phyloP scores from a whole-genome alignment of 2,113 vertebrate genomes.

The Tragelaphus imberbis region DNA sequence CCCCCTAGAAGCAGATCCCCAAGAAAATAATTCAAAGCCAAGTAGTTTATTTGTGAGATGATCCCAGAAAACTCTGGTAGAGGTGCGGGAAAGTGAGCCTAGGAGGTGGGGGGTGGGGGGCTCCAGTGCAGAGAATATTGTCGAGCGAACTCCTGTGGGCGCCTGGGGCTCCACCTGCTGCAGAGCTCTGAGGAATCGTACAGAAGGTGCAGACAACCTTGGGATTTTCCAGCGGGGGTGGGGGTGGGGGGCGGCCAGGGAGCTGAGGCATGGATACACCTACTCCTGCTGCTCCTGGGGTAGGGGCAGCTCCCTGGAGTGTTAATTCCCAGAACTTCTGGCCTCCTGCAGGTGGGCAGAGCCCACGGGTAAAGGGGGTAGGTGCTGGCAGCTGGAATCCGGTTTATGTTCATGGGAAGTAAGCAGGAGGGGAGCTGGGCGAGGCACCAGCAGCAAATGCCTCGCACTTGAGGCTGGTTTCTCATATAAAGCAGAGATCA shows the following conservation, averaged over 20 bases:
- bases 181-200: neutral
- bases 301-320: neutral
- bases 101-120: neutral
- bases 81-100: neutral
- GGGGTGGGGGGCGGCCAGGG: neutral
- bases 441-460: neutral
- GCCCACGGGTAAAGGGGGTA: neutral
- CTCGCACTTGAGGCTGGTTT: neutral
- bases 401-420: neutral
- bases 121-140: neutral
- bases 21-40: neutral
- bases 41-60: neutral
- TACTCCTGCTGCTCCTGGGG: neutral
- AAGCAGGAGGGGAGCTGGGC: neutral
- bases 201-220: neutral
- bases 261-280: neutral
- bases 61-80: neutral
- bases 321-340: neutral
- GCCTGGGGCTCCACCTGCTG: rapidly evolving
- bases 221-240: rapidly evolving
- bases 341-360: neutral
- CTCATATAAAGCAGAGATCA: neutral
- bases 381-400: neutral
- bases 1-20: neutral
- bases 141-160: neutral